Percentiles rank a stretch among this genome's conserved stretches.
Evolutionary conservation across 2,113 vertebrate genomes (phyloP).

Genomic region (Alaudala cheleensis): DNA sequence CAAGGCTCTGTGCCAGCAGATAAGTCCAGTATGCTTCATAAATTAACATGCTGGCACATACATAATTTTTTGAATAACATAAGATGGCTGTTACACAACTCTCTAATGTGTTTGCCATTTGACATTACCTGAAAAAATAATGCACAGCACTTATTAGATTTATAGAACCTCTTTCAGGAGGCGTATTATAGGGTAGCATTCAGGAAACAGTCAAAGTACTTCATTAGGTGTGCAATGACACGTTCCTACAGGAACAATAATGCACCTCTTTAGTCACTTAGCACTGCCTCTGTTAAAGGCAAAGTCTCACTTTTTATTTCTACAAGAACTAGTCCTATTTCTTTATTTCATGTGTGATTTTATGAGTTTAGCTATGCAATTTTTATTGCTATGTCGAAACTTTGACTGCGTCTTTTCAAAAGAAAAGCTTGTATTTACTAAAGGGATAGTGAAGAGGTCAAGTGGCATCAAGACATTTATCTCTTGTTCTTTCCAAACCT

Average conservation of each 20-base stretch:
- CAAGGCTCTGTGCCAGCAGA: slow-evolving; percentile 2
- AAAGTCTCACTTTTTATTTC: not conserved
- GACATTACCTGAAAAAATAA: not conserved
- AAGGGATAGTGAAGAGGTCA: not conserved
- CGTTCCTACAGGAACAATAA: not conserved
- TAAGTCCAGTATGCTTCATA: not conserved
- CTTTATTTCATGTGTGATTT: not conserved
- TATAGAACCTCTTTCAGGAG: not conserved
- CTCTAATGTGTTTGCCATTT: not conserved
- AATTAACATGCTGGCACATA: not conserved
- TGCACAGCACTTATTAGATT: not conserved
- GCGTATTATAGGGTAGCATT: not conserved
- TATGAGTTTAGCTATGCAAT: not conserved
- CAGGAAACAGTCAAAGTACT: not conserved
- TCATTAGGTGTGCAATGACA: not conserved
- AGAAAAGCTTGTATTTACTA: not conserved
- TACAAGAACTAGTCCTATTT: not conserved
- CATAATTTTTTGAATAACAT: not conserved
- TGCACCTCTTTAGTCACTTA: not conserved
- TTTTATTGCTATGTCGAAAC: not conserved
- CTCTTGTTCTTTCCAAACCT: not conserved
- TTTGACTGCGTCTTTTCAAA: not conserved
- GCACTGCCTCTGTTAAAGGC: not conserved
- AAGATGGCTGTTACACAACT: not conserved
- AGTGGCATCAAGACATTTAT: not conserved